Conservation (phyloP, 2,888 invertebrate species). For the Rhodophaea formosa region DNA sequence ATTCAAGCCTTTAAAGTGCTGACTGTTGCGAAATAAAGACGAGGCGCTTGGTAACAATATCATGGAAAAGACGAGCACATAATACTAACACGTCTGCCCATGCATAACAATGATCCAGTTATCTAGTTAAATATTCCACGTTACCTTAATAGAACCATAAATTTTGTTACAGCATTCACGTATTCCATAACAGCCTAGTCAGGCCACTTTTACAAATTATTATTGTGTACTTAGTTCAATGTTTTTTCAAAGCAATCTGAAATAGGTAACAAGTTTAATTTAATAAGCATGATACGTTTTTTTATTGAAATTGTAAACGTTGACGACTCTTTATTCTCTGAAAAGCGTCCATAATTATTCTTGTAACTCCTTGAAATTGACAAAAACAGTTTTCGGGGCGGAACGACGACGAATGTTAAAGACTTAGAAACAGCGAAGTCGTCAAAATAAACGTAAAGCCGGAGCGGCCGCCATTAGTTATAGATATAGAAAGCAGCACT, state of each 20-base stretch:
- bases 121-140: conserved; percentile 7
- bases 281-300: neutral
- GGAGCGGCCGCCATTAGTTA: conserved; percentile 44
- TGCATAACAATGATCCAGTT: conserved; percentile 12
- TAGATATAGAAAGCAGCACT: conserved; percentile 60
- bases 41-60: conserved; percentile 3
- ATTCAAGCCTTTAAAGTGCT: conserved; percentile 59
- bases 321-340: conserved; percentile 1
- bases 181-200: conserved; percentile 8
- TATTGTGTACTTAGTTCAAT: neutral
- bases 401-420: conserved; percentile 39
- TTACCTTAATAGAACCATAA: neutral
- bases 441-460: conserved; percentile 57
- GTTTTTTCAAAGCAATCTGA: neutral
- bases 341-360: conserved; percentile 34
- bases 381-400: conserved; percentile 34
- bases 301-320: neutral
- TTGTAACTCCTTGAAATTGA: conserved; percentile 31
- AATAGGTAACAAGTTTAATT: neutral
- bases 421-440: conserved; percentile 37
- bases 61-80: conserved; percentile 1
- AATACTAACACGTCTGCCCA: conserved; percentile 4
- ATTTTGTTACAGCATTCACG: conserved; percentile 2
- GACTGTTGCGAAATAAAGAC: conserved; percentile 30
- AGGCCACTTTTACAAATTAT: neutral